Evolutionary conservation across 2,797 vertebrate genomes (phyloP).

Genomic region (Poeciliopsis gracilis): DNA sequence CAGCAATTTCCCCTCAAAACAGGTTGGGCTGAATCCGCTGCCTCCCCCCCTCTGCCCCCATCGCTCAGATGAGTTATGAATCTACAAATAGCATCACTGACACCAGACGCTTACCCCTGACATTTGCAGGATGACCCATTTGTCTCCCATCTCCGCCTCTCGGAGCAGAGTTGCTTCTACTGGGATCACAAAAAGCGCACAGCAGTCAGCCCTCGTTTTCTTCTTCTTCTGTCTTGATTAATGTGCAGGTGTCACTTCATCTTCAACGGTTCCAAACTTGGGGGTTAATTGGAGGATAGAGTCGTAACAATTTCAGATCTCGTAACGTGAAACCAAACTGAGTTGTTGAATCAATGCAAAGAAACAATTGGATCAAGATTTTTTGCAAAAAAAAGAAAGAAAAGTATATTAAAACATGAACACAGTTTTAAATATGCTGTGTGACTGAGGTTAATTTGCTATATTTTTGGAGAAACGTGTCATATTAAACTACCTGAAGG

Average conservation of each 20-base stretch:
- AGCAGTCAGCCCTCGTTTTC: slow-evolving; percentile 27
- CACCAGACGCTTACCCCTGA: slow-evolving; percentile 59
- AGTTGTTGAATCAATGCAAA: background rate
- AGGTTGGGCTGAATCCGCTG: slow-evolving; percentile 12
- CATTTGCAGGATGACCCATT: slow-evolving; percentile 65
- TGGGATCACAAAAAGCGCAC: slow-evolving; percentile 32
- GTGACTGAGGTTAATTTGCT: background rate
- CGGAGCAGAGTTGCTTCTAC: slow-evolving; percentile 11
- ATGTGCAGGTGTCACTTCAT: background rate
- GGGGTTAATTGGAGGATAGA: background rate
- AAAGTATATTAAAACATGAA: background rate
- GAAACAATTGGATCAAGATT: background rate
- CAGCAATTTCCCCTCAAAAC: slow-evolving; percentile 8
- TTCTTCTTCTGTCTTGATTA: background rate
- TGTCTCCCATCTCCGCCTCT: slow-evolving; percentile 24
- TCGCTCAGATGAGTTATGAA: slow-evolving; percentile 16
- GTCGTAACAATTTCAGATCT: background rate
- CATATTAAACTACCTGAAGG: background rate
- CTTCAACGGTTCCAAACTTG: background rate
- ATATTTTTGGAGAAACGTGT: background rate
- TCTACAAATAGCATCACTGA: slow-evolving; percentile 44
- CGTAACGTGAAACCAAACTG: background rate
- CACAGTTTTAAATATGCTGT: background rate
- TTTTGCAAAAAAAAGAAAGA: background rate
- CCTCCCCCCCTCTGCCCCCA: background rate